Base-by-base conservation (phyloP, 2,797 vertebrate genomes). In the Bradypodion pumilum region DNA sequence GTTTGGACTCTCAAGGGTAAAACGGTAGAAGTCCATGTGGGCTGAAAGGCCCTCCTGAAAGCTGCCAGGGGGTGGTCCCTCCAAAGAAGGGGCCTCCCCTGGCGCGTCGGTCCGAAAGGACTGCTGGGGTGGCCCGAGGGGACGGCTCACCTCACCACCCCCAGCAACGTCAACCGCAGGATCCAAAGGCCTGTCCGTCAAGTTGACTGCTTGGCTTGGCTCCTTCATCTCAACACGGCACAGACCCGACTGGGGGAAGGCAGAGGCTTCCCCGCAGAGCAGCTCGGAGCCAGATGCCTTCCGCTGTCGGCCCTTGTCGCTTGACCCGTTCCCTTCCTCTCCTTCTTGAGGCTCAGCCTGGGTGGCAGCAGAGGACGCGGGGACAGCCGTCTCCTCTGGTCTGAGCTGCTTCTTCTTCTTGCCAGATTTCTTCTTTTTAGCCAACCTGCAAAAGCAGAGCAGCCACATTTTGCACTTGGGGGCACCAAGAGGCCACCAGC, bases 1-100 rank as follows among this genome's bases (percentile, higher is more conserved):
- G 91, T 96, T 96, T 98, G 98, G 95, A 99, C 97, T 97, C 97
- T 97, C 94, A 0, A 97, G 3, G 97, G 98, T 97, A 99, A 98
- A 97, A 96, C 96, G 94, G 97, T 97, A 97, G 95, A 97, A 95
- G 95, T 98, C 97, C 94, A 97, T 95, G 70, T 95, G 94, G 92
- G 97, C 92, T 92, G 95, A 95, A 93, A 95, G 91, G 84, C 92
- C 94, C 92, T 95, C 92, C 2, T 94, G 93, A 86, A 94, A 90
- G 93, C 94, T 81, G 60, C 93, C 89, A 94, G 92, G 91, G 88
- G 94, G 87, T 52, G 90, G 87, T 87, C 88, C 86, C 93, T 98
- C 97, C 0, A 8, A 4, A 7, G 9, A 19, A 23, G 97, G 97
- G 83, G 96, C 95, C 81, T 97, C 94, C 70, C 97, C 97, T 80